Evolutionary conservation across 2,113 vertebrate genomes (phyloP).

Genomic region (Typhlomys cinereus): DNA sequence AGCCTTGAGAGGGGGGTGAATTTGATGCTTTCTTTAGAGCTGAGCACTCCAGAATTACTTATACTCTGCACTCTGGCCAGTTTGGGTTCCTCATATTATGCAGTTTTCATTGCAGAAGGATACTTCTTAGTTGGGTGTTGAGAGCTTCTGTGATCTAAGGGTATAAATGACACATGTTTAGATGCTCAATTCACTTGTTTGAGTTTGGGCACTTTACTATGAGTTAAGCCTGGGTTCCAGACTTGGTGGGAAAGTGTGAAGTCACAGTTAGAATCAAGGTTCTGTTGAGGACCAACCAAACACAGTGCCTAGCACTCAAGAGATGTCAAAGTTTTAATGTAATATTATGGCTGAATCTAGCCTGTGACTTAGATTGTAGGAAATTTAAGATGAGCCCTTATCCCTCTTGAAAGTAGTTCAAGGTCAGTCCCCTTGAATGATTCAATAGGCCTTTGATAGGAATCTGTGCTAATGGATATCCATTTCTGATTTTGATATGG

Average conservation of each 20-base stretch:
- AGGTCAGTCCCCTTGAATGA: background rate
- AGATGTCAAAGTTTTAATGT: background rate
- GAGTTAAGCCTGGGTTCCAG: background rate
- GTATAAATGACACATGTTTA: no score
- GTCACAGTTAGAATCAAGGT: background rate
- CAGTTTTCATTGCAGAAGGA: no score
- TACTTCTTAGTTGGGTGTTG: no score
- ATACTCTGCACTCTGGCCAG: no score
- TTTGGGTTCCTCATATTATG: no score
- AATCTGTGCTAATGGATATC: background rate
- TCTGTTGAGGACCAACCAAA: background rate
- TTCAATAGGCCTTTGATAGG: background rate
- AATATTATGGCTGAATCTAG: background rate
- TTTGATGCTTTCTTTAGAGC: no score
- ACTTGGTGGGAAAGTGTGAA: background rate
- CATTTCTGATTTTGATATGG: background rate
- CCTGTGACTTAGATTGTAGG: background rate
- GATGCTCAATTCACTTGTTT: no score
- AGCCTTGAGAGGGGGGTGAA: no score
- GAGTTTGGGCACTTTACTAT: background rate
- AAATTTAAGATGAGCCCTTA: slow-evolving; percentile 7
- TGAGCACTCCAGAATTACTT: no score
- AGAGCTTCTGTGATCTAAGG: no score
- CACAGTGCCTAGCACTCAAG: background rate
- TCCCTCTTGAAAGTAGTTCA: background rate